A percentile compares a stretch with the other conserved stretches of the same genome.
These are phyloP conservation scores for Turritopsis dohrnii DNA, from an alignment of 30 jellyfish, hydroid and myxozoan species.

Conservation along the genomic window DNA sequence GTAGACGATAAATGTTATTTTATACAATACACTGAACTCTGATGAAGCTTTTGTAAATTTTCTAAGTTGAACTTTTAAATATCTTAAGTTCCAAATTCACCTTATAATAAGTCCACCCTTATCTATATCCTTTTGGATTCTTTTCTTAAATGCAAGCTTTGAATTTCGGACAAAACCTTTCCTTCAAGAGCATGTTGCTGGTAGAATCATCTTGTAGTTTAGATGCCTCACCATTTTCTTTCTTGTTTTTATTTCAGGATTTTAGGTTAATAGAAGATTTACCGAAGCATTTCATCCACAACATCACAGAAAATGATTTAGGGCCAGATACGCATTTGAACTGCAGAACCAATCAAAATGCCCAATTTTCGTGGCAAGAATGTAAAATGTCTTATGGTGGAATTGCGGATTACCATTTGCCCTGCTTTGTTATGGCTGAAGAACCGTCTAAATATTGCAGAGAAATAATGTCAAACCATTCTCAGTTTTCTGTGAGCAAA, in stretches of 20 bases:
- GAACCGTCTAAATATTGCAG: background rate
- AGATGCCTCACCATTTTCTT: too few species aligned
- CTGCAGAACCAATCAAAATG: background rate
- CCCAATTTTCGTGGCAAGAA: background rate
- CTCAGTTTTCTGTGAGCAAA: background rate
- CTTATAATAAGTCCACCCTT: too few species aligned
- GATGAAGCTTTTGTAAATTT: too few species aligned
- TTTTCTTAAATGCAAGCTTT: too few species aligned
- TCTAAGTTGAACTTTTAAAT: too few species aligned
- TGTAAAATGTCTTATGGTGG: background rate
- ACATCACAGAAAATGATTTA: background rate
- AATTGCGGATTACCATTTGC: background rate
- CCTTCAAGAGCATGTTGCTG: too few species aligned
- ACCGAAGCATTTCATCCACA: background rate
- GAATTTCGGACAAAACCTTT: too few species aligned
- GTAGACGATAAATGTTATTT: too few species aligned
- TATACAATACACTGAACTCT: too few species aligned
- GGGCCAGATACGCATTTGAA: background rate
- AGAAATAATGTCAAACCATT: background rate
- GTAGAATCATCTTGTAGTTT: too few species aligned
- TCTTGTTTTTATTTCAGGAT: background rate
- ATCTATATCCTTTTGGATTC: too few species aligned
- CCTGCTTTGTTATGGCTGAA: background rate
- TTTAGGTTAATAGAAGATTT: background rate
- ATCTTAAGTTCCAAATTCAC: too few species aligned